These are phyloP conservation scores for Diadophis punctatus DNA, from an alignment of 2,113 vertebrate genomes.

Conservation along the genomic window DNA sequence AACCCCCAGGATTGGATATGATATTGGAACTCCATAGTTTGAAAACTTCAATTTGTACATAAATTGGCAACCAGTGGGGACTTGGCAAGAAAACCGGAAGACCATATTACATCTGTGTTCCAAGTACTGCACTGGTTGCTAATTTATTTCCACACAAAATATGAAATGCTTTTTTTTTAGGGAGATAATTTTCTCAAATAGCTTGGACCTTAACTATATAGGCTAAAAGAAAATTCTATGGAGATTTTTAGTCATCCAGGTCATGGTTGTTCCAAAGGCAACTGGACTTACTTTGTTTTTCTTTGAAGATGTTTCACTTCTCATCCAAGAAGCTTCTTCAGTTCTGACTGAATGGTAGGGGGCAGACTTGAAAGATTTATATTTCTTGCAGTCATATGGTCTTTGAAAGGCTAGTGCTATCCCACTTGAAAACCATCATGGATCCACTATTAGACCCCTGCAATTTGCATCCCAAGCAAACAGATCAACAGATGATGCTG, in stretches of 20 bases:
- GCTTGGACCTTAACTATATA: no score
- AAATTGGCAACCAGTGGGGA: background rate
- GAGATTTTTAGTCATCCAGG: no score
- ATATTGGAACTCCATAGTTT: background rate
- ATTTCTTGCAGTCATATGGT: background rate
- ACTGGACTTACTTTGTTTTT: background rate
- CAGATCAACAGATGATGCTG: no score
- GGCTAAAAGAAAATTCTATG: no score
- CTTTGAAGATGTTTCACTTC: background rate
- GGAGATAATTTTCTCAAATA: no score
- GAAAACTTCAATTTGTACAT: background rate
- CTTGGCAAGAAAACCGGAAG: background rate
- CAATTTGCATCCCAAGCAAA: no score
- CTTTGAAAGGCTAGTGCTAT: background rate
- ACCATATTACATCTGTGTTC: background rate
- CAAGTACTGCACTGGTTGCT: background rate
- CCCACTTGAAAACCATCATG: no score
- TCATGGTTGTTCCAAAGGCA: background rate
- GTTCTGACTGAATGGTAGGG: background rate
- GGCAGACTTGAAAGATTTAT: background rate
- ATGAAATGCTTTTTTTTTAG: background rate
- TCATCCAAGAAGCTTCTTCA: background rate
- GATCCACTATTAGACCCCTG: no score
- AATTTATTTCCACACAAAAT: background rate
- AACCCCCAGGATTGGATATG: background rate